phyloP scores from a whole-genome alignment of 2,888 invertebrate genomes.

The Parnassius mnemosyne region DNA sequence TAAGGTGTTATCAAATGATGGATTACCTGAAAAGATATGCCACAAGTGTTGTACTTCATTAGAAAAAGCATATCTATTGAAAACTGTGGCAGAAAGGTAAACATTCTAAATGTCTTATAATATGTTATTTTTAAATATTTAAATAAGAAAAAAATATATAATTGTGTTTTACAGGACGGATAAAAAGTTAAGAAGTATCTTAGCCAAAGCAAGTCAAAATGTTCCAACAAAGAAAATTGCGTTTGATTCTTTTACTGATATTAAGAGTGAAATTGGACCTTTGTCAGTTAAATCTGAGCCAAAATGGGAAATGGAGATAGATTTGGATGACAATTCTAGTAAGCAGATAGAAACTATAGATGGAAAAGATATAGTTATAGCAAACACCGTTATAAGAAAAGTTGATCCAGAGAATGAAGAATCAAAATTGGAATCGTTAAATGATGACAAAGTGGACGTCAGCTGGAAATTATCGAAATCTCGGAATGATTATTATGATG shows the following conservation, averaged over 20 bases:
- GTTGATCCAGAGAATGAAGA: constrained; percentile 54
- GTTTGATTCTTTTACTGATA: constrained; percentile 72
- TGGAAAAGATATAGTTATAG: constrained; percentile 67
- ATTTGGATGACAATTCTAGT: constrained; percentile 43
- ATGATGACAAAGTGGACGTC: constrained; percentile 46
- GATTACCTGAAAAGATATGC: constrained; percentile 73
- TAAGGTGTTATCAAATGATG: constrained; percentile 70
- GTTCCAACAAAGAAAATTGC: constrained; percentile 69
- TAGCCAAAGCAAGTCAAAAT: constrained; percentile 46
- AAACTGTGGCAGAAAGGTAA: constrained; percentile 75
- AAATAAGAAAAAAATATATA: not conserved
- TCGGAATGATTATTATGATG: constrained; percentile 33
- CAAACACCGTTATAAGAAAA: constrained; percentile 72
- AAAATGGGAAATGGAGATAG: constrained; percentile 74
- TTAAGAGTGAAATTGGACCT: constrained; percentile 73
- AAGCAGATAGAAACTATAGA: constrained; percentile 53
- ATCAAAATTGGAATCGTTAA: constrained; percentile 34
- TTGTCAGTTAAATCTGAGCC: constrained; percentile 64
- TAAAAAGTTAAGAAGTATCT: constrained; percentile 57
- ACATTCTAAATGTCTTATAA: constrained; percentile 9
- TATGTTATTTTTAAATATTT: not conserved
- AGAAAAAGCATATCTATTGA: constrained; percentile 72
- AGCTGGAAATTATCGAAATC: constrained; percentile 52
- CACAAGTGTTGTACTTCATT: constrained; percentile 66
- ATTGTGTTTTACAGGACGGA: constrained; percentile 54